These are phyloP conservation scores for Cataglyphis rosenhaueri DNA, from an alignment of 2,888 invertebrate species.

Conservation along the genomic window DNA sequence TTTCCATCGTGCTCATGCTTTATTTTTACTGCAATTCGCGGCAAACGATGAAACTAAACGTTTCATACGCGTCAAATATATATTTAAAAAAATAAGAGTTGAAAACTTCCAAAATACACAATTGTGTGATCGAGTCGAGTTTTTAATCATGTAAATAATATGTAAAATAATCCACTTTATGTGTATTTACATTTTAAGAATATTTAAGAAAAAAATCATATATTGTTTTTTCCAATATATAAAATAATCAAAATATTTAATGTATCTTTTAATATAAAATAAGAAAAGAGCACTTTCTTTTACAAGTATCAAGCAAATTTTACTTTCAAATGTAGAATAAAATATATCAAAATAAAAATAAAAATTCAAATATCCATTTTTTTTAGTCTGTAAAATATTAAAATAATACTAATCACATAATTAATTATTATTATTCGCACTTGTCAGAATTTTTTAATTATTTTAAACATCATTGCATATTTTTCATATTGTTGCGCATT, in stretches of 20 bases:
- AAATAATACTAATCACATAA: background rate
- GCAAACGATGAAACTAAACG: slow-evolving; percentile 24
- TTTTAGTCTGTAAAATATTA: background rate
- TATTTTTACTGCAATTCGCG: slow-evolving; percentile 43
- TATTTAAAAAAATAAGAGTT: background rate
- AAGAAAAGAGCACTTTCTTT: background rate
- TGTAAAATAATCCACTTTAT: background rate
- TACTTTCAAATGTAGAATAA: background rate
- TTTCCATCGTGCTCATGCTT: slow-evolving; percentile 60
- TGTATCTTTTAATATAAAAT: background rate
- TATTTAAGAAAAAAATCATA: background rate
- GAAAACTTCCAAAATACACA: background rate
- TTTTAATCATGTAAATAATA: background rate
- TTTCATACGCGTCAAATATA: background rate
- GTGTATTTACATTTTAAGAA: background rate
- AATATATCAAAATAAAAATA: background rate
- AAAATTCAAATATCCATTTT: background rate
- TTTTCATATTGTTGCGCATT: background rate
- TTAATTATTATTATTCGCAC: background rate
- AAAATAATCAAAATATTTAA: background rate
- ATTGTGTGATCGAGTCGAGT: background rate
- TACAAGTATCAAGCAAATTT: slow-evolving; percentile 12
- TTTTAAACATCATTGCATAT: background rate
- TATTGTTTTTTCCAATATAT: background rate
- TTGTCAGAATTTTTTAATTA: background rate